A percentile compares a stretch with the other conserved stretches of the same genome.
Conservation (phyloP, 2,888 invertebrate genomes). For the Sphinx pinastri region DNA sequence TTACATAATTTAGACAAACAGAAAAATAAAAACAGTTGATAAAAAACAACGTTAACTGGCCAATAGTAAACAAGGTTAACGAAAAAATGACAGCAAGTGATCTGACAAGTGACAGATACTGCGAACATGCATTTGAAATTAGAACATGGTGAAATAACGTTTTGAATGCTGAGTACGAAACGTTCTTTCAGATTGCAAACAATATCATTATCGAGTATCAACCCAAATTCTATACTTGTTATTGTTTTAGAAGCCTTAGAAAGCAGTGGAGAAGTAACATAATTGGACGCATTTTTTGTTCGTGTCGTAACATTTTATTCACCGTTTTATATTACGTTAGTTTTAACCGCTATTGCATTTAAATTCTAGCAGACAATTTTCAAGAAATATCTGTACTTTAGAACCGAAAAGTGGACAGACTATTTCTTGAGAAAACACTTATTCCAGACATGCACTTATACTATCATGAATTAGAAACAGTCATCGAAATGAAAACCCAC, state of each 20-base stretch:
- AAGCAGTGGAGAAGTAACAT: not conserved
- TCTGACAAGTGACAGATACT: not conserved
- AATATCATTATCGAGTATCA: not conserved
- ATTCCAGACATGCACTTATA: not conserved
- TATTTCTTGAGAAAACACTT: not conserved
- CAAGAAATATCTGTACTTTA: not conserved
- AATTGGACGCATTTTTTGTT: not conserved
- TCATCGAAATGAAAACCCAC: constrained; percentile 1
- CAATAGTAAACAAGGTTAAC: not conserved
- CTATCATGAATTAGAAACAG: not conserved
- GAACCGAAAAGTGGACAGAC: not conserved
- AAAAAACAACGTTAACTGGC: not conserved
- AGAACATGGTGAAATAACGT: constrained; percentile 13
- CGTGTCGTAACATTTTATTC: not conserved
- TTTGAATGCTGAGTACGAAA: constrained; percentile 8
- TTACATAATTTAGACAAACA: not conserved
- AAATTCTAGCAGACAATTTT: not conserved
- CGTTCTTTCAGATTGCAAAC: not conserved
- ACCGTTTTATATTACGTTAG: constrained; percentile 15
- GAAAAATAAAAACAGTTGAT: not conserved
- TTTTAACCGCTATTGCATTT: constrained; percentile 11
- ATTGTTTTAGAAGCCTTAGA: constrained; percentile 22
- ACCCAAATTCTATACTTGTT: constrained; percentile 8
- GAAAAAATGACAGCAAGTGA: not conserved
- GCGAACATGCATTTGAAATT: constrained; percentile 8